These are phyloP conservation scores for Acrocera orbiculus DNA, from an alignment of 2,888 invertebrate species.

Conservation along the genomic window DNA sequence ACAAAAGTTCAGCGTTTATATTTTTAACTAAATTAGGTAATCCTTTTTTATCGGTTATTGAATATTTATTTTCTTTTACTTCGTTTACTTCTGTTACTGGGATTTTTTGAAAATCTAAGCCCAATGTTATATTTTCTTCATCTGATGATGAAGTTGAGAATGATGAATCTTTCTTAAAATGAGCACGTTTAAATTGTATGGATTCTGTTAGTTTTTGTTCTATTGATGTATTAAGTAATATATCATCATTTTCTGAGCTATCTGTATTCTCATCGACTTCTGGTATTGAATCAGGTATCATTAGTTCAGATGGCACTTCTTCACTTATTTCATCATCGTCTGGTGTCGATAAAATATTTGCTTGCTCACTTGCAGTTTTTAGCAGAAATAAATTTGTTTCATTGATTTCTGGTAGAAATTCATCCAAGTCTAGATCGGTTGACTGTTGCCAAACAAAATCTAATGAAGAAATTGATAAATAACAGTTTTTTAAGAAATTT, in stretches of 20 bases:
- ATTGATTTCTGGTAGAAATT: conserved; percentile 28
- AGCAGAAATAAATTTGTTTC: conserved; percentile 24
- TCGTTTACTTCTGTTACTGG: conserved; percentile 15
- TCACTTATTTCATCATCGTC: conserved; percentile 25
- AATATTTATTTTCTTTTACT: neutral
- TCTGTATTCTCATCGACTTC: conserved; percentile 29
- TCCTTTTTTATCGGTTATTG: neutral
- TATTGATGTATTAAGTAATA: too few species aligned
- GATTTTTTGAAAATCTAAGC: conserved; percentile 25
- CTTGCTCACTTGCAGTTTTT: conserved; percentile 25
- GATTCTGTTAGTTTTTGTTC: conserved; percentile 1
- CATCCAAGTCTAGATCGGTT: conserved; percentile 21
- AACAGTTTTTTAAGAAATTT: neutral
- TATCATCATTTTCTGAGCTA: conserved; percentile 19
- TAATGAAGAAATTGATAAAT: too few species aligned
- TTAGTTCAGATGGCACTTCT: conserved; percentile 27
- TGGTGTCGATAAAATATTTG: conserved; percentile 8
- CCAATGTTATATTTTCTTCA: conserved; percentile 28
- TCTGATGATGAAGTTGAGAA: conserved; percentile 25
- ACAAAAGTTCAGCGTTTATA: neutral
- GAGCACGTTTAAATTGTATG: conserved; percentile 25
- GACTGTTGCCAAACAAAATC: neutral
- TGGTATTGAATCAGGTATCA: conserved; percentile 28
- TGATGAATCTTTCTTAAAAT: conserved; percentile 28
- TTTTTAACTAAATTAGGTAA: too few species aligned